Base-by-base conservation (phyloP, 1,140 invertebrate genomes). In the Ostrea denselamellosa region DNA sequence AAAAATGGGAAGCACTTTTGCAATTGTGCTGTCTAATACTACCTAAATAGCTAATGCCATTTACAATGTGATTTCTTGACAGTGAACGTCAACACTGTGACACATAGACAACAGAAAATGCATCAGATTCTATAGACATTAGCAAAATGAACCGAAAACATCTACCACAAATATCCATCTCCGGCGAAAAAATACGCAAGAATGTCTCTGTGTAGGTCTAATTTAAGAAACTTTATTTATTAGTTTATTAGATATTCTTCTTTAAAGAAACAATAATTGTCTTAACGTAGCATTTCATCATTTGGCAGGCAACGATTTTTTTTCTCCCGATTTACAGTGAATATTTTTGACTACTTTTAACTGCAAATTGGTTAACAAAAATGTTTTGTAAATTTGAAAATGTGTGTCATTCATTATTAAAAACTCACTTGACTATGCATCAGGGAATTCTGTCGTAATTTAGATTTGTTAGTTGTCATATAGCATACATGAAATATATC, bases 221-320 rank as follows among this genome's bases (percentile, higher is more conserved):
- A 77, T 28, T 77, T 77, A 77, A 14, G 68, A 28, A 77, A 77
- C 28, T 28, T 77, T 77, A 77, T 77, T 34, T 77, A 25, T 77
- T 34, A 77, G 68, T 77, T 77, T 34, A 77, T 77, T 77, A 77
- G 25, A 34, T 77, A 77, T 28, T 77, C 25, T 77, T 77, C 28
- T 77, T 77, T 77, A 77, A 25, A 77, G 68, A 77, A 25, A 77
- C 68, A 28, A 25, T 28, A 28, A 77, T 62, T 62, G 56, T 62
- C 56, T n/a, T n/a, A 19, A 19, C 14, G 14, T 19, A 62, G 56
- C 8, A 62, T 62, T 62, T 62, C 56, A 62, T 62, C 19, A 19
- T 58, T 62, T 62, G 56, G 56, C 56, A 62, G 34, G 34, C 34
- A 44, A 44, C 5, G 34, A 5, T 44, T 44, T 44, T 44, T 44